Conservation (phyloP, 2,113 vertebrate genomes). For the Actenoides lindsayi region DNA sequence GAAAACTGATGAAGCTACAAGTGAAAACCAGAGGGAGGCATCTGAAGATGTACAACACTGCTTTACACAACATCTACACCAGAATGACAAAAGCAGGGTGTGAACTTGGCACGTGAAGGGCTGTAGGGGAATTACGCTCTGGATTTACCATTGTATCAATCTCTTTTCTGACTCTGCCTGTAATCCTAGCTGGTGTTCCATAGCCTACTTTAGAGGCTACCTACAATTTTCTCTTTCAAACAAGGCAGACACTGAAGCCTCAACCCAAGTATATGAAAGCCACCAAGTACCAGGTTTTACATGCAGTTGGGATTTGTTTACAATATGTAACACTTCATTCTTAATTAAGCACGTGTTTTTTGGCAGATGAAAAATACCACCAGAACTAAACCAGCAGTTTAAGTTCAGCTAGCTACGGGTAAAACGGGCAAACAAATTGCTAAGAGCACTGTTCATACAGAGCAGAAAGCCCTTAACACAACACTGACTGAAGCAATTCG, state of each 20-base stretch:
- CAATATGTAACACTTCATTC: neutral
- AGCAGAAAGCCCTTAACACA: neutral
- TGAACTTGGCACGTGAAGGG: neutral
- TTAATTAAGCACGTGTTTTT: neutral
- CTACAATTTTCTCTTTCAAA: neutral
- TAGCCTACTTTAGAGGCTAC: neutral
- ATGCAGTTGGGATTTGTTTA: neutral
- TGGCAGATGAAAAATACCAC: neutral
- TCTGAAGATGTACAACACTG: neutral
- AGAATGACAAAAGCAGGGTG: neutral
- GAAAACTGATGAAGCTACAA: neutral
- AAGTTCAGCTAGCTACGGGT: neutral
- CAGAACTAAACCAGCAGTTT: neutral
- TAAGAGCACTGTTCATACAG: neutral
- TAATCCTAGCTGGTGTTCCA: neutral
- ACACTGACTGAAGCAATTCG: neutral
- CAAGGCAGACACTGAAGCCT: neutral
- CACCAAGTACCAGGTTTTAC: neutral
- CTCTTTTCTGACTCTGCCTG: neutral
- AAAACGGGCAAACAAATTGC: neutral
- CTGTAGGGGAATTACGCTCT: neutral
- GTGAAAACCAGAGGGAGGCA: conserved; percentile 20
- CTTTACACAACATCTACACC: neutral
- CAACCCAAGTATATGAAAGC: neutral
- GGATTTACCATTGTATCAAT: neutral